Base-by-base conservation (phyloP, 2,113 vertebrate species). In the Menura novaehollandiae region DNA sequence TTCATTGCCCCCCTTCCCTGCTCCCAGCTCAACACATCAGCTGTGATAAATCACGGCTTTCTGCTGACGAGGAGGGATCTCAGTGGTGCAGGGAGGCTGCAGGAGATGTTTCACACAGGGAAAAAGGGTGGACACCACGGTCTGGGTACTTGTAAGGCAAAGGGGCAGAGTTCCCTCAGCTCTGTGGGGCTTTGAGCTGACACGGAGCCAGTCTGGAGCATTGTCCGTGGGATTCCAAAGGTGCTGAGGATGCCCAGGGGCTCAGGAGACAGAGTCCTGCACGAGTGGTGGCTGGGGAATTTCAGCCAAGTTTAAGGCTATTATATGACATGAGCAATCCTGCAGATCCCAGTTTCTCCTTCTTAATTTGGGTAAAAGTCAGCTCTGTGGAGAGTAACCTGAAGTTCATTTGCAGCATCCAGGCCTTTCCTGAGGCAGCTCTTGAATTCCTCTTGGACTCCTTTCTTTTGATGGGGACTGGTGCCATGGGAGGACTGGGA, bases 1-100 rank as follows among this genome's bases (percentile, higher is more conserved):
- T 43, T 49, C 2, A 2, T 27, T 22, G 10, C 13, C 58, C 49
- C 27, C 64, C 27, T 28, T 49, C 53, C 37, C 55, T 30, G 32
- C 47, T 22, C 33, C 33, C 15, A 2, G 73, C 75, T 66, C 55
- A 43, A 46, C 7, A 3, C 64, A 71, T 56, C 56, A 30, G 32
- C 80, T 83, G 75, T 19, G 87, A 71, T 78, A 94, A 95, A 95
- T 94, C 83, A 37, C n/a, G 13, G 44, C 49, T 79, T 52, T 91
- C 64, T 96, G 85, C 88, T 92, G 95, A 37, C 10, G 13, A 33
- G 2, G 6, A 83, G 93, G 82, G 51, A 93, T 53, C 68, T 14
- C 85, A 7, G 53, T 87, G 73, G 55, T 39, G n/a, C 76, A 0
- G 7, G 37, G 51, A 72, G 46, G 73, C 55, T 64, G 66, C 4